Conservation (phyloP, 2,113 vertebrate species). For the Motacilla alba region DNA sequence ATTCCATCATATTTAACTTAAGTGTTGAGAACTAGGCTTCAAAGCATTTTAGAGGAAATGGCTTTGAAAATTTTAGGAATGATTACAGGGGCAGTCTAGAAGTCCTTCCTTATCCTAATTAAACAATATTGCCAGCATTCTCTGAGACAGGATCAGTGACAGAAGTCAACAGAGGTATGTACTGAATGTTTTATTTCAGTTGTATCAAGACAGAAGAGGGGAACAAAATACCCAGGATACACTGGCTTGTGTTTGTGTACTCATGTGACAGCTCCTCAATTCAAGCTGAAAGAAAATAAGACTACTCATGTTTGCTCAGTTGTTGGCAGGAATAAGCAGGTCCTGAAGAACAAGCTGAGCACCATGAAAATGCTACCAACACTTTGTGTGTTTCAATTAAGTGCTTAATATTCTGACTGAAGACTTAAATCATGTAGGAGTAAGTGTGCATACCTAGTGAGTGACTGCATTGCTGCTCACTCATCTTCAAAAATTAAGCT, state of each 20-base stretch:
- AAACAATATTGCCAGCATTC: not conserved
- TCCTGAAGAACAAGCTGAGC: not conserved
- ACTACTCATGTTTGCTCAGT: not conserved
- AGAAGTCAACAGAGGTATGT: not conserved
- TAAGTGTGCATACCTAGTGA: not conserved
- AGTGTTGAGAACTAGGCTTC: not conserved
- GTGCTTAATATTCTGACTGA: not conserved
- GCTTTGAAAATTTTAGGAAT: not conserved
- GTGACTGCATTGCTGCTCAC: not conserved
- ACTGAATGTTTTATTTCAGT: not conserved
- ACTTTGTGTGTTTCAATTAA: not conserved
- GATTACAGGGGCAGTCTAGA: not conserved
- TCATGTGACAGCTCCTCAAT: not conserved
- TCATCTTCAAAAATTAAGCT: not conserved
- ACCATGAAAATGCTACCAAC: not conserved
- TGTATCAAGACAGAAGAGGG: not conserved
- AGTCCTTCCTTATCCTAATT: not conserved
- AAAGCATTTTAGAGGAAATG: not conserved
- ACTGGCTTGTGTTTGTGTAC: not conserved
- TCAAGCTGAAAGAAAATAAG: not conserved
- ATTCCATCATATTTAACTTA: conserved; percentile 24
- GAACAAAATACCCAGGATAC: not conserved
- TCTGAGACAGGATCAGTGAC: not conserved
- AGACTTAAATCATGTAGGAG: not conserved
- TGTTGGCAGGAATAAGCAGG: not conserved